Percentiles rank a stretch among this genome's conserved stretches.
phyloP scores from a whole-genome alignment of 2,888 invertebrate genomes.

The Coleophora deauratella region DNA sequence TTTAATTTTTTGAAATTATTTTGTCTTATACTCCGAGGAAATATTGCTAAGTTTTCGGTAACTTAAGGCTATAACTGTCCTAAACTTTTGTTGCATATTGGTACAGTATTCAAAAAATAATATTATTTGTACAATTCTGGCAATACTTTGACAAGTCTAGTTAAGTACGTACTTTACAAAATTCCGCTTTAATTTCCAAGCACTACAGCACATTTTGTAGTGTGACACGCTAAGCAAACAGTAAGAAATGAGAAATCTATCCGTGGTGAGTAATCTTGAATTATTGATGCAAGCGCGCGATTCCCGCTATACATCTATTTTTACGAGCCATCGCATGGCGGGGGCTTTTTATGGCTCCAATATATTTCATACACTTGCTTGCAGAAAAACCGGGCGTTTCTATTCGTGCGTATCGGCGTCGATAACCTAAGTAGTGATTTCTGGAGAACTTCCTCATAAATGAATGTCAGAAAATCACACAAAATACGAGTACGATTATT shows the following conservation, averaged over 20 bases:
- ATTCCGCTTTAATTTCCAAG: conserved; percentile 34
- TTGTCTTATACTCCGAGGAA: too few species aligned
- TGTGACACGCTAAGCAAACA: conserved; percentile 23
- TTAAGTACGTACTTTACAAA: too few species aligned
- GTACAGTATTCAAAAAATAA: too few species aligned
- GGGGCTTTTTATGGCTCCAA: conserved; percentile 58
- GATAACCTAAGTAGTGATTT: conserved; percentile 52
- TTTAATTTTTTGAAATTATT: too few species aligned
- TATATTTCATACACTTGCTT: conserved; percentile 56
- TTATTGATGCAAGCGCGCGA: conserved; percentile 59
- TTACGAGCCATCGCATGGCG: conserved; percentile 47
- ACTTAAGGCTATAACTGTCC: too few species aligned
- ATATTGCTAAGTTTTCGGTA: too few species aligned
- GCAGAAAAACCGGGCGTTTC: conserved; percentile 45
- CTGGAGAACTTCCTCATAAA: conserved; percentile 16
- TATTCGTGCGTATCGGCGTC: conserved; percentile 46
- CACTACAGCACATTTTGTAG: conserved; percentile 12
- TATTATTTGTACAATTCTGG: conserved; percentile 17
- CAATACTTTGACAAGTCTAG: too few species aligned
- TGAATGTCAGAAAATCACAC: too few species aligned
- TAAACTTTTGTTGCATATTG: too few species aligned
- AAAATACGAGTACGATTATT: conserved; percentile 24
- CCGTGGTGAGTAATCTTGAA: conserved; percentile 51
- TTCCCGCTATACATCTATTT: conserved; percentile 57
- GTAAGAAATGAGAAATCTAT: conserved; percentile 38